phyloP scores from a whole-genome alignment of 2,888 invertebrate species.

The Trissolcus japonicus region DNA sequence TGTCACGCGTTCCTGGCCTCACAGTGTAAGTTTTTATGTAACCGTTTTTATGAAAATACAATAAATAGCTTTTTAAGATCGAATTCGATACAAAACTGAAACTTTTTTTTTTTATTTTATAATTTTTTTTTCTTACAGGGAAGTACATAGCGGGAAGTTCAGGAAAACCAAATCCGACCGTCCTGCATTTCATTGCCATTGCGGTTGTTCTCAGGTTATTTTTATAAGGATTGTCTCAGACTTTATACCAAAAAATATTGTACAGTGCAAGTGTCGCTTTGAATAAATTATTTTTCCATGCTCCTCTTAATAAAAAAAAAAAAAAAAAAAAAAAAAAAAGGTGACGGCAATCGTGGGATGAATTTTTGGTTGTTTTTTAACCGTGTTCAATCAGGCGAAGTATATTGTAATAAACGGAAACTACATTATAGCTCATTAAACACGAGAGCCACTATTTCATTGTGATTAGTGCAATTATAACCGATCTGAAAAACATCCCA shows the following conservation, averaged over 20 bases:
- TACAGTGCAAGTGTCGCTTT: slow-evolving; percentile 62
- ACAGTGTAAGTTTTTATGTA: slow-evolving; percentile 78
- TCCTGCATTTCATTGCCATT: slow-evolving; percentile 60
- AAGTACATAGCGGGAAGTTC: slow-evolving; percentile 68
- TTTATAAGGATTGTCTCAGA: slow-evolving; percentile 36
- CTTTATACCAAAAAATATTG: slow-evolving; percentile 62
- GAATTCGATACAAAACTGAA: not conserved
- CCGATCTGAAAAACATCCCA: slow-evolving; percentile 12
- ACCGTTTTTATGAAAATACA: slow-evolving; percentile 5
- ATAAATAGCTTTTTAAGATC: not conserved
- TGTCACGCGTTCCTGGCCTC: slow-evolving; percentile 80
- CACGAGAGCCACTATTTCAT: slow-evolving; percentile 3
- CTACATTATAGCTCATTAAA: slow-evolving; percentile 11
- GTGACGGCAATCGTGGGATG: not conserved
- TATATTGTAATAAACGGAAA: slow-evolving; percentile 19
- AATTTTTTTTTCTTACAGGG: slow-evolving; percentile 65
- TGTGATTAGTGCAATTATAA: slow-evolving; percentile 14
- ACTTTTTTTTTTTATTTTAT: not conserved
- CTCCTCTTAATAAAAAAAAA: not conserved
- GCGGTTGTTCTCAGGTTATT: slow-evolving; percentile 62
- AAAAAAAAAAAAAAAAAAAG: too few relatives aligned
- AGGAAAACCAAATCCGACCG: slow-evolving; percentile 29
- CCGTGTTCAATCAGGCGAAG: slow-evolving; percentile 23
- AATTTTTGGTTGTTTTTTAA: slow-evolving; percentile 8
- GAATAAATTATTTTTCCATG: slow-evolving; percentile 72